Base-by-base conservation (phyloP, 2,797 vertebrate species). In the Coluber constrictor region DNA sequence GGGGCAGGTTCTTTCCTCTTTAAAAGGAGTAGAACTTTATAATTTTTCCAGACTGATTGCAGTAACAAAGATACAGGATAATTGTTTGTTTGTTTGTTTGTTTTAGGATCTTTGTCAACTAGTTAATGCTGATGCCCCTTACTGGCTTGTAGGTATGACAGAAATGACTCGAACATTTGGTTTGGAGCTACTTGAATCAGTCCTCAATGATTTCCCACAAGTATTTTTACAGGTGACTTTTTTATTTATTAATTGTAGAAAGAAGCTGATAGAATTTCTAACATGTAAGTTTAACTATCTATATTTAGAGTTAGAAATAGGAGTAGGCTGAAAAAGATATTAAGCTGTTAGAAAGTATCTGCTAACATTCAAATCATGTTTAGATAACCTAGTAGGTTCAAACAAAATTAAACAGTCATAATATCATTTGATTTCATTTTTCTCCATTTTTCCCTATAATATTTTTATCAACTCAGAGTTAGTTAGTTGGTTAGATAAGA, bases 61-160 rank as follows among this genome's bases (percentile, higher is more conserved):
- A 90, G 1, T 79, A 1, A 25, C 89, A 60, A 93, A 56, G 92
- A 11, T 91, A 16, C 3, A 63, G 70, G 88, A 83, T 86, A 92
- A 25, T 29, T 63, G 93, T 25, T 4, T 92, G 94, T 1, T 5
- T 95, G 0, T 96, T 96, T 60, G 29, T 66, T 66, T 95, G 95
- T 96, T 96, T 94, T 96, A 99, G 99, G 99, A 99, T 95, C 97
- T 99, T 93, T 99, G 99, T 96, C 99, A 99, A 96, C 97, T 99
- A 94, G 99, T 99, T 96, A 99, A 99, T 91, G 99, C 99, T 20
- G 99, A 99, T 90, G 99, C 99, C 94, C 99, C 99, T 94, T 99
- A 99, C 97, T 99, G 99, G 99, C 97, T 99, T 12, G 98, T 99
- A 95, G 99, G 99, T 70, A 99, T 99, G 99, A 99, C 99, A 0